These are phyloP conservation scores for Marmota flaviventris DNA, from an alignment of 2,113 vertebrate species.

Conservation along the genomic window DNA sequence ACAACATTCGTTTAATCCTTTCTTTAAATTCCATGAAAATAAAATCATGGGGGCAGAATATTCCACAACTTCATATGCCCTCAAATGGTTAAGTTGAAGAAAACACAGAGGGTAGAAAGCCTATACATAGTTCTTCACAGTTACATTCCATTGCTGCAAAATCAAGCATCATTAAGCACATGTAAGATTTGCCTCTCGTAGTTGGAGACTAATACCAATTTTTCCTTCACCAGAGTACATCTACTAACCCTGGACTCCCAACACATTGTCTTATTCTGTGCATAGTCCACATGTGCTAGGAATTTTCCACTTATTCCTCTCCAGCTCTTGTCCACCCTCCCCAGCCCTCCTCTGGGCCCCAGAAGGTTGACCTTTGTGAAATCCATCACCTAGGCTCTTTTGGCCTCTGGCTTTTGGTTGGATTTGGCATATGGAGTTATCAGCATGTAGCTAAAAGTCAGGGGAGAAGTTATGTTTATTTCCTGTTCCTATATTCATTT, in stretches of 20 bases:
- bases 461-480: not conserved
- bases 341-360: not conserved
- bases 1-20: not conserved
- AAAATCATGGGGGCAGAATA: not conserved
- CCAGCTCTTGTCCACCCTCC: not conserved
- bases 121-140: not conserved
- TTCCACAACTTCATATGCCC: not conserved
- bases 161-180: not conserved
- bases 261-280: not conserved
- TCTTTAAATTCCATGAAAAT: not conserved
- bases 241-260: not conserved
- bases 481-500: not conserved
- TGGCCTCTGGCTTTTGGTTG: not conserved
- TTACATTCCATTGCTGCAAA: not conserved
- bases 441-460: not conserved
- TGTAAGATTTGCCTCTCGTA: not conserved
- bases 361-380: not conserved
- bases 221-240: not conserved
- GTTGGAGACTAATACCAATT: not conserved
- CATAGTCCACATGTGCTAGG: not conserved
- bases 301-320: not conserved
- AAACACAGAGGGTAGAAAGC: not conserved
- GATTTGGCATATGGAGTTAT: not conserved
- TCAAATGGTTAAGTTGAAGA: not conserved
- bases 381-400: not conserved